phyloP scores from a whole-genome alignment of 64 coral and sea anemone genomes.

The Stichodactyla helianthus region DNA sequence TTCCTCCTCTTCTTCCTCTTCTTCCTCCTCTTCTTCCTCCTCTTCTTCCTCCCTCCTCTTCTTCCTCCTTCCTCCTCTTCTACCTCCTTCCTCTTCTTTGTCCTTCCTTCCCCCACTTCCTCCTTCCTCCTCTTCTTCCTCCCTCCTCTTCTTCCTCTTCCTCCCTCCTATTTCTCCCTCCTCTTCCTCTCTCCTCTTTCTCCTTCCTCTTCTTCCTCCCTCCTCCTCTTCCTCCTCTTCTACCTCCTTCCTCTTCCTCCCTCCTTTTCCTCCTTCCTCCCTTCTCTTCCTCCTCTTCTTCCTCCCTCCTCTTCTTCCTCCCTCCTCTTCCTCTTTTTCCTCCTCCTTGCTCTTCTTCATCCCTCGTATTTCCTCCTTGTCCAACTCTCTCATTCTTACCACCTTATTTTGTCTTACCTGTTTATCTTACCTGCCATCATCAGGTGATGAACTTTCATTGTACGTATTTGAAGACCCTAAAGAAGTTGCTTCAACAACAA shows the following conservation, averaged over 20 bases:
- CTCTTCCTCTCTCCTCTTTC: no score
- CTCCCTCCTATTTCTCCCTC: not conserved
- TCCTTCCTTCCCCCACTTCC: not conserved
- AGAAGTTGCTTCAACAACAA: not conserved
- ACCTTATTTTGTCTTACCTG: no score
- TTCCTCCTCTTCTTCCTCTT: no score
- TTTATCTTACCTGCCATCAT: no score
- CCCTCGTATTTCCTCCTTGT: not conserved
- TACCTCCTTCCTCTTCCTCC: not conserved
- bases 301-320: not conserved
- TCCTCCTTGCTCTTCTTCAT: no score
- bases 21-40: no score
- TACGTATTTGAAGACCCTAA: conserved; percentile 22
- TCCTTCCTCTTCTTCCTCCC: no score
- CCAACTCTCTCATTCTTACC: not conserved
- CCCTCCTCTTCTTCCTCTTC: not conserved
- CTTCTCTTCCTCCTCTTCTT: not conserved
- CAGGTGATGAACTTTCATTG: not conserved
- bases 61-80: no score
- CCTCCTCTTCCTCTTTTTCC: no score
- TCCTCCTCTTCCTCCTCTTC: not conserved
- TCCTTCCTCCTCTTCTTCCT: not conserved
- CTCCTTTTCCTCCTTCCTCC: not conserved
- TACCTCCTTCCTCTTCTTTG: no score
- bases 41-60: no score